Base-by-base conservation (phyloP, 2,797 vertebrate species). In the Phrynocephalus forsythii region DNA sequence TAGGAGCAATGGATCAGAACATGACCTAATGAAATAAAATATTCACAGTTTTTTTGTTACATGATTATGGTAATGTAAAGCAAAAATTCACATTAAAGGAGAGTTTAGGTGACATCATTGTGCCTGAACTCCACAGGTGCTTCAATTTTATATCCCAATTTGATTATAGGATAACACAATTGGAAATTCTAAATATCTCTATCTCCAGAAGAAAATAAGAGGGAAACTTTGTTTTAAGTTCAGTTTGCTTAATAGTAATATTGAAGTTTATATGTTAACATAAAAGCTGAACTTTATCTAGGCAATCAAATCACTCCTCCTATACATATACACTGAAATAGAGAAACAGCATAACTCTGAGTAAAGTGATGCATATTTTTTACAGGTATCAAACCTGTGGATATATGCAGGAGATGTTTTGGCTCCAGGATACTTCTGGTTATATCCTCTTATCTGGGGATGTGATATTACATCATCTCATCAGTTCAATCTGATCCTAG, bases 251-350 rank as follows among this genome's bases (percentile, higher is more conserved):
- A 79, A 22, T 48, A 82, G 8, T 44, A 77, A 68, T 20, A 11
- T 11, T 8, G 75, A 56, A 56, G 78, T 69, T 1, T 80, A 89
- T 85, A 30, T 3, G 3, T 44, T n/a, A 82, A 87, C 2, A 20
- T 84, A 7, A 81, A 84, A 83, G 44, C 2, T 73, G 24, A 88
- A 80, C 48, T 71, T 88, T 82, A 79, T 84, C 69, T 30, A 63
- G 66, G 84, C 75, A 26, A 24, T 85, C 44, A 84, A 83, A 85
- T 6, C 66, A 48, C 38, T 7, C 60, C 20, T 30, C 69, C 11
- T 15, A 56, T 8, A 30, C 69, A 30, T 18, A 63, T 5, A 63
- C 60, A 63, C 2, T 63, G 20, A 15, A 72, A 30, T 72, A 24
- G n/a, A 72, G 69, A 72, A 3, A 72, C n/a, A 30, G 76, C 22